phyloP scores from a whole-genome alignment of 1,140 invertebrate species.

The Fopius arisanus region DNA sequence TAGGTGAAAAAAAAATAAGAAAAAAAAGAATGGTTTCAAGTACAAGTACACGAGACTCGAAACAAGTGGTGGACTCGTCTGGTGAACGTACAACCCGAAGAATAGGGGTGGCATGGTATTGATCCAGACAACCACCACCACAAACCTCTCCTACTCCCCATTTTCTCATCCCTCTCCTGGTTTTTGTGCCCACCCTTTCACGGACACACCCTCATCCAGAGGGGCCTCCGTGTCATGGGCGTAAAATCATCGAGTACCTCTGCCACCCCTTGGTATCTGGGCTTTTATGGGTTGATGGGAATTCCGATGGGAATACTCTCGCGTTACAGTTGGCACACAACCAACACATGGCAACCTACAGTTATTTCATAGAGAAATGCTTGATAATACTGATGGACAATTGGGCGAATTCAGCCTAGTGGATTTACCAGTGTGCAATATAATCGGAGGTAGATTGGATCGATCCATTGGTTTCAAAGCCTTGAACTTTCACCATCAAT shows the following conservation, averaged over 20 bases:
- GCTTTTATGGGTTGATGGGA: not conserved
- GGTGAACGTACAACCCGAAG: constrained; percentile 40
- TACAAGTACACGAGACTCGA: constrained; percentile 9
- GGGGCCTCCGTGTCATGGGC: not conserved
- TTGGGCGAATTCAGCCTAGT: not conserved
- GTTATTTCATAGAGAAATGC: not conserved
- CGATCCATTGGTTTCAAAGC: not conserved
- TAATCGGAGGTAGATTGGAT: not conserved
- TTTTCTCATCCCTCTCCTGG: not conserved
- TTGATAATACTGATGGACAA: not conserved
- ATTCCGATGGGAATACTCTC: not conserved
- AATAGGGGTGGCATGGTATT: constrained; percentile 62
- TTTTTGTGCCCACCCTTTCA: constrained; percentile 23
- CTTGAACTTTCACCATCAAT: not conserved
- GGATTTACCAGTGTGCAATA: not conserved
- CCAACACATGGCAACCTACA: not conserved
- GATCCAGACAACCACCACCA: constrained; percentile 46
- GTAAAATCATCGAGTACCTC: not conserved
- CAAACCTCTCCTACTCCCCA: not conserved
- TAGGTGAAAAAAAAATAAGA: constrained; percentile 19
- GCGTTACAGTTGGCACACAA: not conserved
- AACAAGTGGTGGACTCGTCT: constrained; percentile 11
- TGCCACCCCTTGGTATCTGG: not conserved
- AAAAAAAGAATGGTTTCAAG: not conserved
- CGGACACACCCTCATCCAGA: constrained; percentile 39